Evolutionary conservation across 2,888 invertebrate species (phyloP).

Genomic region (Agapostemon virescens): DNA sequence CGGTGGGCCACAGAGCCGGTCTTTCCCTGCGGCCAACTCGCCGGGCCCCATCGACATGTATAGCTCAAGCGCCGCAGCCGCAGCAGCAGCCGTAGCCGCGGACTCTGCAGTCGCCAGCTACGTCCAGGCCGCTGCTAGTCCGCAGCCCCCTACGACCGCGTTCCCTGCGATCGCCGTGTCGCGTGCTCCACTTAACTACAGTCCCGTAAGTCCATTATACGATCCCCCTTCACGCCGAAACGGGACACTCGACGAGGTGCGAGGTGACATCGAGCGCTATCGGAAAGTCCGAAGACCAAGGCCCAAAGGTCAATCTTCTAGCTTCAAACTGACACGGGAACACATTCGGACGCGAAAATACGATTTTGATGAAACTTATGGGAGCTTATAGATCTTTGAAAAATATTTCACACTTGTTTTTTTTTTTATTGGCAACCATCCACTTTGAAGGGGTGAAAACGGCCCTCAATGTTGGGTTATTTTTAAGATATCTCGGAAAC

Average conservation of each 20-base stretch:
- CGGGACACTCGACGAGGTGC: neutral
- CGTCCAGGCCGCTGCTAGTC: conserved; percentile 96
- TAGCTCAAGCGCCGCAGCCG: conserved; percentile 89
- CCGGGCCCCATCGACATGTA: conserved; percentile 97
- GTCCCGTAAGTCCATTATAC: conserved; percentile 87
- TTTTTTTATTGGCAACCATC: too few species aligned
- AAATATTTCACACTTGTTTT: too few species aligned
- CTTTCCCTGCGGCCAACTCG: conserved; percentile 95
- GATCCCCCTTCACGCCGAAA: conserved; percentile 15
- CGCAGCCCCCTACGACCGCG: conserved; percentile 93
- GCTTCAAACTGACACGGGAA: too few species aligned
- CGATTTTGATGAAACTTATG: too few species aligned
- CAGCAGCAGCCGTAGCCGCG: conserved; percentile 81
- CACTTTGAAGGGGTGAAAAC: too few species aligned
- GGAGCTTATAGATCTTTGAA: too few species aligned
- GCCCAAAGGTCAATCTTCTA: neutral
- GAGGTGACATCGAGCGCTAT: conserved; percentile 14
- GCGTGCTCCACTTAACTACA: conserved; percentile 95
- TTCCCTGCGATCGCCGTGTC: conserved; percentile 96
- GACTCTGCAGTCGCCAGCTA: conserved; percentile 92
- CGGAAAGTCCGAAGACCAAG: neutral
- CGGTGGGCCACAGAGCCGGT: conserved; percentile 84
- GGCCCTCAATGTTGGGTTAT: too few species aligned
- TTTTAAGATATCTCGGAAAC: too few species aligned
- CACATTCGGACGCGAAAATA: too few species aligned